Evolutionary conservation across 2,888 invertebrate genomes (phyloP).

Genomic region (Drymonia ruficornis): DNA sequence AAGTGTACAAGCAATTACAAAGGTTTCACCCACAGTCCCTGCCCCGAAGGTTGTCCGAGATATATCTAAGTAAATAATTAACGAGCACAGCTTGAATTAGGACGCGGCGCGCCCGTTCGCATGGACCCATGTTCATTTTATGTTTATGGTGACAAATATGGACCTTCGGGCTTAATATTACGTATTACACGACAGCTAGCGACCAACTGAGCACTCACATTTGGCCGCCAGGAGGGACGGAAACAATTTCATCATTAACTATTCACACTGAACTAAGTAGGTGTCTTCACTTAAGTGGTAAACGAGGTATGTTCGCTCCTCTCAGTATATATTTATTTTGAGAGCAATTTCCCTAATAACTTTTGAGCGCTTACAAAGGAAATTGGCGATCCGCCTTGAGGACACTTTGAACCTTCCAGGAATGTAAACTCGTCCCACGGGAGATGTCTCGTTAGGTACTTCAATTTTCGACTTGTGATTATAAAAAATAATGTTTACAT

Average conservation of each 20-base stretch:
- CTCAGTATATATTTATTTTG: constrained; percentile 54
- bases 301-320: constrained; percentile 45
- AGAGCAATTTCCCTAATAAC: constrained; percentile 66
- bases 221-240: constrained; percentile 38
- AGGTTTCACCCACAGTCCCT: constrained; percentile 46
- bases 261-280: constrained; percentile 50
- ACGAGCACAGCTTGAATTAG: constrained; percentile 63
- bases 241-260: constrained; percentile 54
- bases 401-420: constrained; percentile 56
- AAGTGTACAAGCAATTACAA: constrained; percentile 65
- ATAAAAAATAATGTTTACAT: constrained; percentile 32
- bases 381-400: constrained; percentile 60
- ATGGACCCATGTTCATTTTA: constrained; percentile 53
- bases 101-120: constrained; percentile 46
- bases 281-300: constrained; percentile 34
- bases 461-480: background rate
- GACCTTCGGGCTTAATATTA: constrained; percentile 50
- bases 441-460: background rate
- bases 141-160: constrained; percentile 65
- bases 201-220: constrained; percentile 35
- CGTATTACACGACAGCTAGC: constrained; percentile 38
- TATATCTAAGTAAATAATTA: constrained; percentile 70
- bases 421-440: constrained; percentile 40
- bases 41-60: constrained; percentile 49
- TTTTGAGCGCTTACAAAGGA: constrained; percentile 59